A percentile compares a stretch with the other conserved stretches of the same genome.
phyloP scores from a whole-genome alignment of 1,140 invertebrate species.

The Himalopsyche phryganea region DNA sequence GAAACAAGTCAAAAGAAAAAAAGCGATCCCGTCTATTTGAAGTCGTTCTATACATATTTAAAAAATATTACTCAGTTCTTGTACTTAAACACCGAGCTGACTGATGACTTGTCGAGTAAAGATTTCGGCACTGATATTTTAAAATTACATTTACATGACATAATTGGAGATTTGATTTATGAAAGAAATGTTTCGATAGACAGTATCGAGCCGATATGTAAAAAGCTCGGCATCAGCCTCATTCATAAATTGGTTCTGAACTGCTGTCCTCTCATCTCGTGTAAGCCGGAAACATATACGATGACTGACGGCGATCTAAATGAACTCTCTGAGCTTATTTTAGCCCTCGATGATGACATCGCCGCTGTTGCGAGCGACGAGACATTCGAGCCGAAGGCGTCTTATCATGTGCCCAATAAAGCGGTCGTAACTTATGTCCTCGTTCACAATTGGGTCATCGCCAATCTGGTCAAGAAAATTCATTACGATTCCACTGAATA shows the following conservation, averaged over 20 bases:
- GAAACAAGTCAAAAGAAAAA: slow-evolving; percentile 41
- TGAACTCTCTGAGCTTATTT: slow-evolving; percentile 43
- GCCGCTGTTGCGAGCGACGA: not conserved
- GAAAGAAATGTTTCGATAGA: slow-evolving; percentile 45
- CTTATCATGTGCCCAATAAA: slow-evolving; percentile 42
- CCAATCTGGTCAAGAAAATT: slow-evolving; percentile 51
- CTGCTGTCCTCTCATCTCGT: slow-evolving; percentile 47
- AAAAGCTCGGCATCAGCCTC: slow-evolving; percentile 48
- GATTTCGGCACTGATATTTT: slow-evolving; percentile 40
- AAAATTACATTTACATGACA: slow-evolving; percentile 44
- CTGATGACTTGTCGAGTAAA: slow-evolving; percentile 17
- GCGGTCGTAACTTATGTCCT: slow-evolving; percentile 42
- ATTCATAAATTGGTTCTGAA: slow-evolving; percentile 51
- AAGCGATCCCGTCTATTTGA: slow-evolving; percentile 43
- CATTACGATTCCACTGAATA: slow-evolving; percentile 43
- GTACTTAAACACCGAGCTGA: slow-evolving; percentile 37
- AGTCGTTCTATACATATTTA: slow-evolving; percentile 49
- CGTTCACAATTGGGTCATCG: slow-evolving; percentile 50
- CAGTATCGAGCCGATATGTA: slow-evolving; percentile 48
- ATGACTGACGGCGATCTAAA: slow-evolving; percentile 44
- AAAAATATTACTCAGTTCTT: slow-evolving; percentile 46
- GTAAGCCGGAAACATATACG: slow-evolving; percentile 38
- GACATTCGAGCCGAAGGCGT: slow-evolving; percentile 17
- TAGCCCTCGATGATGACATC: not conserved
- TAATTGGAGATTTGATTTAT: slow-evolving; percentile 50